These are phyloP conservation scores for Florisuga fusca DNA, from an alignment of 2,797 vertebrate species.

Conservation along the genomic window DNA sequence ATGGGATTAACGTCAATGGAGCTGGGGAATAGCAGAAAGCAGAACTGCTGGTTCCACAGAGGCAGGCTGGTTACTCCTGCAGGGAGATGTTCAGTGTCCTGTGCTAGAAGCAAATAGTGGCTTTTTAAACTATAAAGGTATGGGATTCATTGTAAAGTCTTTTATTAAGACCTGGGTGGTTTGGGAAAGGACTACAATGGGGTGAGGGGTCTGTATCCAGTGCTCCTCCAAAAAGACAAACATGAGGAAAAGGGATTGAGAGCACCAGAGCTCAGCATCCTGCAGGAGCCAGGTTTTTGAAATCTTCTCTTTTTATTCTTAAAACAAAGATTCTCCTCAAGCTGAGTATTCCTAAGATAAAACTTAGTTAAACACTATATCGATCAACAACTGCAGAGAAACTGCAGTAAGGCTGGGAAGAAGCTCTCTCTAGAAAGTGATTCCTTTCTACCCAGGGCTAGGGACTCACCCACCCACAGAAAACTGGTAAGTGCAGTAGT, in stretches of 20 bases:
- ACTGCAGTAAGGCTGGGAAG: background rate
- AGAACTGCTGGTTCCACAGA: background rate
- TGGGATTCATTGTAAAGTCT: background rate
- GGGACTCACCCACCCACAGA: background rate
- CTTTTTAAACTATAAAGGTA: background rate
- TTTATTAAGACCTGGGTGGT: background rate
- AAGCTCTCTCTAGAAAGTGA: background rate
- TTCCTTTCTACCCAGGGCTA: background rate
- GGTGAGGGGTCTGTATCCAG: background rate
- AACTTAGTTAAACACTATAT: background rate
- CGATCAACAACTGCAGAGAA: background rate
- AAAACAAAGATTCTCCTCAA: background rate
- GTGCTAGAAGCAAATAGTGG: background rate
- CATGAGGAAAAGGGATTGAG: background rate
- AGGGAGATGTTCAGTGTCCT: background rate
- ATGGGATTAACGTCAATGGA: constrained; percentile 58
- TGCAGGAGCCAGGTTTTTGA: background rate
- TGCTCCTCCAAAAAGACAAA: background rate
- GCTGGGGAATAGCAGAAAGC: background rate
- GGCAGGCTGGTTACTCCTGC: background rate
- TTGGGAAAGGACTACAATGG: background rate
- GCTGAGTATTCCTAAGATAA: background rate
- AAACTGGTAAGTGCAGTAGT: background rate
- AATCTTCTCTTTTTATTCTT: background rate
- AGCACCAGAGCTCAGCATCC: background rate